Evolutionary conservation across 2,797 vertebrate genomes (phyloP), one percentile per base, ranked within the genome.

Genomic region (Nannoperca australis): DNA sequence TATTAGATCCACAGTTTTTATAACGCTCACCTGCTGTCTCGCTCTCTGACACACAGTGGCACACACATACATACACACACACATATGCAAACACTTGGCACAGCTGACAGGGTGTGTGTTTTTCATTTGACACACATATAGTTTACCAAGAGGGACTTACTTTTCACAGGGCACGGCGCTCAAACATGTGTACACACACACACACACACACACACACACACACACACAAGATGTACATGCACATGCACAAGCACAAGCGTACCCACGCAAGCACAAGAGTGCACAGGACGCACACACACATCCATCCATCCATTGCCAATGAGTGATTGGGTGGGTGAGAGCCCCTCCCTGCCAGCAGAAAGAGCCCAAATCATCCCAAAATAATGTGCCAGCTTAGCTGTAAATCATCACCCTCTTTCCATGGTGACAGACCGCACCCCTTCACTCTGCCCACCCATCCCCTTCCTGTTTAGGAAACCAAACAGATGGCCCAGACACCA

Each of bases 1-100:
- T 76, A 84, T 79, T 85, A 94, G 91, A 93, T 95, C 95, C 95
- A 96, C 95, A 96, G 95, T 94, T 95, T 95, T 93, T 90, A 78
- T 65, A 85, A 93, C 68, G 45, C 79, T 87, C 89, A 92, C 92
- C 90, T 85, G 76, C 78, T 82, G 59, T 70, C 68, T 77, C 17
- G n/a, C 70, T 82, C 67, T 69, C 70, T 58, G 63, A 86, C 85
- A 79, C 73, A 77, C 77, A 76, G 47, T 49, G 47, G 47, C 59
- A 44, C 64, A 34, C 22, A 67, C 38, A 61, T 24, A 54, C 60
- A 80, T 34, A 81, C 69, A 83, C 67, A 53, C 56, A 69, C 45
- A 47, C 66, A 70, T 40, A 50, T 42, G 63, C 49, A 69, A 75
- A 76, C 55, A 86, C 85, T 77, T 79, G 82, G 85, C 88, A 89